Conservation (phyloP, 2,888 invertebrate genomes). For the Trissolcus brochymenae region DNA sequence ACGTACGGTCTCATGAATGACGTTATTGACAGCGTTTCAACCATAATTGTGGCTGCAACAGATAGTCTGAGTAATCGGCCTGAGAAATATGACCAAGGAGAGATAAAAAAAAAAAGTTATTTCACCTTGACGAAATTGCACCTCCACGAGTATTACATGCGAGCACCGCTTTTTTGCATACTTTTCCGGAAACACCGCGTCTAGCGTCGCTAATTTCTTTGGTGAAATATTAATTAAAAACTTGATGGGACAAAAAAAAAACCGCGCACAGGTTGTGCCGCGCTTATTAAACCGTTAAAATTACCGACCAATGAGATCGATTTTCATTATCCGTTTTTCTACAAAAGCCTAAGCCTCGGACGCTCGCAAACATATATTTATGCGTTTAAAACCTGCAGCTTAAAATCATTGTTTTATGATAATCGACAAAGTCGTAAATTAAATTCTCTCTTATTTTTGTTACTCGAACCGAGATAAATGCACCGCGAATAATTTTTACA, state of each 20-base stretch:
- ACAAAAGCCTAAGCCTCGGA: no score
- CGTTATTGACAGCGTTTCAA: constrained; percentile 44
- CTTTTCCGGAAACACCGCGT: not conserved
- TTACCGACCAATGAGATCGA: no score
- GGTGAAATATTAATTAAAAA: constrained; percentile 4
- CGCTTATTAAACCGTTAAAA: not conserved
- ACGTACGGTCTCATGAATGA: constrained; percentile 36
- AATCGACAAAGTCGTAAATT: no score
- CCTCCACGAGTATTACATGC: not conserved
- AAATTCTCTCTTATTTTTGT: no score
- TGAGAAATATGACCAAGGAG: constrained; percentile 36
- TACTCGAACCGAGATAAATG: no score
- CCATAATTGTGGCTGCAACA: constrained; percentile 50
- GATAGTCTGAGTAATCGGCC: constrained; percentile 43
- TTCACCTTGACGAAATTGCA: constrained; percentile 23
- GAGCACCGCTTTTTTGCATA: not conserved
- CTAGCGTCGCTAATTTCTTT: not conserved
- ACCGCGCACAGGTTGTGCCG: not conserved
- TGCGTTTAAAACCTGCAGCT: no score
- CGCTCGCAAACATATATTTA: no score
- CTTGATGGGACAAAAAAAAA: not conserved
- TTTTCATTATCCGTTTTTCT: no score
- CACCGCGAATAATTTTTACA: no score
- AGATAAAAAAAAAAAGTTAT: constrained; percentile 32
- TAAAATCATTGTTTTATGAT: no score